Evolutionary conservation across 2,113 vertebrate genomes (phyloP).

Genomic region (Ploceus nigricollis): DNA sequence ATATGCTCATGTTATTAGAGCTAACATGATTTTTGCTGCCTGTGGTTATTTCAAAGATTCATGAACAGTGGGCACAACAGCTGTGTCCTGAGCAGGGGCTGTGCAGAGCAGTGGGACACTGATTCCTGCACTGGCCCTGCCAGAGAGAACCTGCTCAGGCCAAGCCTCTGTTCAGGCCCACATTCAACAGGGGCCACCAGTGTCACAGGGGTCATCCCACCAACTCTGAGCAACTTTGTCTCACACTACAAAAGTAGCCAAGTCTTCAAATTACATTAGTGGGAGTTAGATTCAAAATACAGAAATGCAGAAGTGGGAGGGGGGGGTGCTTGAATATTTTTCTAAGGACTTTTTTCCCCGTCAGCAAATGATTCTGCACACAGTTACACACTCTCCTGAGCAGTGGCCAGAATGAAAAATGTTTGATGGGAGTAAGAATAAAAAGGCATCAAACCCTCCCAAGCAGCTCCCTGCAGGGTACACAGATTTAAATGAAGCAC

Average conservation of each 20-base stretch:
- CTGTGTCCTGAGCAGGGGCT: background rate
- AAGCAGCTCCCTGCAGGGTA: background rate
- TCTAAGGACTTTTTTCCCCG: background rate
- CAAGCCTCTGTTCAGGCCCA: background rate
- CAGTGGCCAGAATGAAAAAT: background rate
- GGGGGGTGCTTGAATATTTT: background rate
- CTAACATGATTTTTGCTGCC: background rate
- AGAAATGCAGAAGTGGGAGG: background rate
- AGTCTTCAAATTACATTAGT: background rate
- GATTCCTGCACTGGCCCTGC: background rate
- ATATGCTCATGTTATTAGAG: background rate
- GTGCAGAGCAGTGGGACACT: background rate
- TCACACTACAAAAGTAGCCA: background rate
- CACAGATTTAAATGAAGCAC: background rate
- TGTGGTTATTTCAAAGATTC: background rate
- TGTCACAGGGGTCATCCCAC: rapidly evolving
- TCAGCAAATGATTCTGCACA: background rate
- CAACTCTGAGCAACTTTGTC: background rate
- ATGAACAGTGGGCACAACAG: background rate
- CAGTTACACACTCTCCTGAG: background rate
- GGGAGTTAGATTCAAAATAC: background rate
- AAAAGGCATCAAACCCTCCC: background rate
- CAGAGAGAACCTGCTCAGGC: background rate
- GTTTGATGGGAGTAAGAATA: background rate
- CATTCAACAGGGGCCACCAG: background rate